A percentile compares a stretch with the other conserved stretches of the same genome.
phyloP scores from a whole-genome alignment of 37 sponge, comb jelly and placozoan species.

The Agelas oroides region DNA sequence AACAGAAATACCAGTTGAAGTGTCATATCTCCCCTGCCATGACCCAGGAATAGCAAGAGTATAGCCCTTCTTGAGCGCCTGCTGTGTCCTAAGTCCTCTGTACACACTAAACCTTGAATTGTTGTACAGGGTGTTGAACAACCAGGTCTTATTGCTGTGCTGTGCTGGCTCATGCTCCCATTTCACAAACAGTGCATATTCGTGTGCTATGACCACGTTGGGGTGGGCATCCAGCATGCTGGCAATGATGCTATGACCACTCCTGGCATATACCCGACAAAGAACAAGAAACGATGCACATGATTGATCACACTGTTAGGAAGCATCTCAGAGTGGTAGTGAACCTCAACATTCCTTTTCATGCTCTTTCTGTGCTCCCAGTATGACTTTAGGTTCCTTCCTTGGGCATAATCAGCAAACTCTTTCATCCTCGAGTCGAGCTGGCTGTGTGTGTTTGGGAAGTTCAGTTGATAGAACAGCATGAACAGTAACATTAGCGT shows the following conservation, averaged over 20 bases:
- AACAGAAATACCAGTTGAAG: background rate
- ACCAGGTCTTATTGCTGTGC: constrained; percentile 3
- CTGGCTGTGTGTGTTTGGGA: background rate
- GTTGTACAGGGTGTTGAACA: constrained; percentile 34
- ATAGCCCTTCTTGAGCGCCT: constrained; percentile 48
- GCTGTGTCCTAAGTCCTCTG: constrained; percentile 6
- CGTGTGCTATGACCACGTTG: constrained; percentile 67
- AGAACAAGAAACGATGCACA: constrained; percentile 56
- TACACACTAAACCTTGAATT: background rate
- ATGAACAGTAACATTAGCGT: background rate
- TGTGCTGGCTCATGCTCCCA: constrained; percentile 1
- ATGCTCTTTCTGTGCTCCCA: background rate
- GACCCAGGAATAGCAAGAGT: constrained; percentile 24
- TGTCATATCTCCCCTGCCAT: constrained; percentile 60
- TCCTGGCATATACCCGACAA: constrained; percentile 72
- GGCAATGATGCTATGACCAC: constrained; percentile 75
- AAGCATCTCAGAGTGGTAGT: background rate
- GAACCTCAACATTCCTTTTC: background rate
- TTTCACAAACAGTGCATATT: constrained; percentile 37
- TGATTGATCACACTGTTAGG: constrained; percentile 8
- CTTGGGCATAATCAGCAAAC: background rate
- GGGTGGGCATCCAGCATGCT: constrained; percentile 76
- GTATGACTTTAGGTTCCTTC: background rate
- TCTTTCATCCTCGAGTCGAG: background rate
- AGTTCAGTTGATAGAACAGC: background rate